Percentiles rank a stretch among this genome's conserved stretches.
These are phyloP conservation scores for Allobates femoralis DNA, from an alignment of 2,797 vertebrate species.

Conservation along the genomic window DNA sequence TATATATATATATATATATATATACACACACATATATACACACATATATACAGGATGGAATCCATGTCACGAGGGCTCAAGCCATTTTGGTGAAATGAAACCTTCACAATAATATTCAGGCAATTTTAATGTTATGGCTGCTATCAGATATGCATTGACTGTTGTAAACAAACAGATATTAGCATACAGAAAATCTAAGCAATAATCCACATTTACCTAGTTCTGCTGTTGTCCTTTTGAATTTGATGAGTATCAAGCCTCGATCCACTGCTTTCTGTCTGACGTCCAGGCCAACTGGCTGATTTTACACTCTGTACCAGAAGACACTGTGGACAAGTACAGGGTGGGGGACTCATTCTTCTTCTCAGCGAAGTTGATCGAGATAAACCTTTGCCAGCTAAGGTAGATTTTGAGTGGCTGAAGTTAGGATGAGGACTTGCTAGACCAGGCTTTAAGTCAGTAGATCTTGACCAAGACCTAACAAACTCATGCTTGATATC, in stretches of 20 bases:
- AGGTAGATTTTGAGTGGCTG: conserved; percentile 58
- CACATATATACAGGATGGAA: too few relatives aligned
- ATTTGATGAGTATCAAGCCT: background rate
- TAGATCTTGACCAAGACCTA: conserved; percentile 14
- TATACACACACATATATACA: too few relatives aligned
- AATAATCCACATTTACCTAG: conserved; percentile 33
- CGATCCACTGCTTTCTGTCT: background rate
- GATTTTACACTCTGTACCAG: conserved; percentile 90
- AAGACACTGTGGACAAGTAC: conserved; percentile 91
- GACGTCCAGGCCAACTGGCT: conserved; percentile 55
- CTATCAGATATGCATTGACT: background rate
- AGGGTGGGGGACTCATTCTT: conserved; percentile 67
- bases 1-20: too few relatives aligned
- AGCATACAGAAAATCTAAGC: background rate
- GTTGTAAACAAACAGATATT: background rate
- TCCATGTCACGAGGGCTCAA: too few relatives aligned
- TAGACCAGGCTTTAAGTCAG: background rate
- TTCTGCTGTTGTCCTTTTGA: background rate
- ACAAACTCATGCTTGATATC: background rate
- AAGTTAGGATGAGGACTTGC: background rate
- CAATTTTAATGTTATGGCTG: too few relatives aligned
- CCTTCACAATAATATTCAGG: too few relatives aligned
- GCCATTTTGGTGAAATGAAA: too few relatives aligned
- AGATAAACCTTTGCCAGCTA: conserved; percentile 79
- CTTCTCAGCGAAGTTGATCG: conserved; percentile 77